phyloP scores from a whole-genome alignment of 2,888 invertebrate species.

The Anodontia alba region DNA sequence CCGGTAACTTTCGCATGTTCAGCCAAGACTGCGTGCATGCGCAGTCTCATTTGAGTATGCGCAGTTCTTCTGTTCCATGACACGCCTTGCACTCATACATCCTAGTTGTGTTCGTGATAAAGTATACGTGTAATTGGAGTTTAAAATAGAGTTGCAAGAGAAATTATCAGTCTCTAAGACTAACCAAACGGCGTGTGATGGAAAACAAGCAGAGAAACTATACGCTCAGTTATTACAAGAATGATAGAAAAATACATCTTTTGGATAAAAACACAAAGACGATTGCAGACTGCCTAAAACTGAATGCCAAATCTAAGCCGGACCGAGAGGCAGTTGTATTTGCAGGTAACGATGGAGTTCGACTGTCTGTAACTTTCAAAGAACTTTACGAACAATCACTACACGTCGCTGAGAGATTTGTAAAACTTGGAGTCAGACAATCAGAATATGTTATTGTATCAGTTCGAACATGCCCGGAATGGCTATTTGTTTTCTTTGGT shows the following conservation, averaged over 20 bases:
- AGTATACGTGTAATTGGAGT: too few species aligned
- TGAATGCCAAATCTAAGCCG: slow-evolving; percentile 21
- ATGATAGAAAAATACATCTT: background rate
- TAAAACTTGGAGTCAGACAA: slow-evolving; percentile 30
- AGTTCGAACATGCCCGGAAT: slow-evolving; percentile 45
- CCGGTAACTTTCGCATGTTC: too few species aligned
- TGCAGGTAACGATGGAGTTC: slow-evolving; percentile 2
- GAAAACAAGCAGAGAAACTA: too few species aligned
- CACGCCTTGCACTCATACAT: too few species aligned
- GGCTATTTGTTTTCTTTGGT: slow-evolving; percentile 37
- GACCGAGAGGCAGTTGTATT: slow-evolving; percentile 40
- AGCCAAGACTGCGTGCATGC: too few species aligned
- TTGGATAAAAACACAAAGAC: background rate
- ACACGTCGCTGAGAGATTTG: slow-evolving; percentile 22
- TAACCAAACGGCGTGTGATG: too few species aligned
- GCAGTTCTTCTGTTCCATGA: too few species aligned
- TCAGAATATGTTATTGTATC: slow-evolving; percentile 32
- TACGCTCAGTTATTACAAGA: background rate
- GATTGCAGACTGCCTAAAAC: slow-evolving; percentile 30
- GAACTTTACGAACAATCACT: slow-evolving; percentile 36
- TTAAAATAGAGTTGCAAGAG: too few species aligned
- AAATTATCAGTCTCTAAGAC: too few species aligned
- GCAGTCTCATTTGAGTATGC: too few species aligned
- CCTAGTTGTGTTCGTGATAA: too few species aligned
- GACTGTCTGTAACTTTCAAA: slow-evolving; percentile 31